Base-by-base conservation (phyloP, 2,113 vertebrate species). In the rabbit (Oryctolagus cuniculus) region DNA sequence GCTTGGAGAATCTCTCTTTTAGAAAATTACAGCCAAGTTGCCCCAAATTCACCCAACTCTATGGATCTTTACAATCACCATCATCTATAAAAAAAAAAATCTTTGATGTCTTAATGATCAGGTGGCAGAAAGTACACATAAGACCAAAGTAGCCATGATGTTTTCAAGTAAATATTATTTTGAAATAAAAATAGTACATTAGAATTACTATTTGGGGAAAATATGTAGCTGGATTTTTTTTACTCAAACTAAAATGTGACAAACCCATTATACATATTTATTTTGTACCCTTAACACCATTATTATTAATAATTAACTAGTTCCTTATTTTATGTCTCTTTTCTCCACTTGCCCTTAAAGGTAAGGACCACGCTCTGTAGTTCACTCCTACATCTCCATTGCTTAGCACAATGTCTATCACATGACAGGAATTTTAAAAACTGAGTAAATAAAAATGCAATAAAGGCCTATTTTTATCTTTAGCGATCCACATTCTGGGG, bases 211-310 rank as follows among this genome's bases (percentile, higher is more conserved):
- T 34, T 74, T 19, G 64, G 19, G 13, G 34, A 95, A 95, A 96
- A 83, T 16, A 69, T 25, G 5, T 2, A 66, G 25, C 15, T 34
- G 72, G 29, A 21, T 79, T 51, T 86, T 55, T 66, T 90, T 61
- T 79, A 90, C 22, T 96, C 66, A 78, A 69, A 97, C 27, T 82
- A 88, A 94, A 95, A 67, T 89, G 61, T 77, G 44, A 21, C 58
- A 85, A 78, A 94, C 83, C 10, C 83, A n/a, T 73, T 49, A 78
- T 10, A 84, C 5, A 66, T 24, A 87, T 84, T 64, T 17, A 86
- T 70, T 89, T 87, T 75, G 16, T 79, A 27, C 2, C 34, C 58
- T 72, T 55, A 27, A 27, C 9, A 74, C 4, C 25, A 74, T 36
- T 90, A 88, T 38, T 87, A n/a, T 73, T 93, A 81, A 84, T 94